Percentiles rank a stretch among this genome's conserved stretches.
phyloP scores from a whole-genome alignment of 2,888 invertebrate genomes.

The Physocephala rufipes region DNA sequence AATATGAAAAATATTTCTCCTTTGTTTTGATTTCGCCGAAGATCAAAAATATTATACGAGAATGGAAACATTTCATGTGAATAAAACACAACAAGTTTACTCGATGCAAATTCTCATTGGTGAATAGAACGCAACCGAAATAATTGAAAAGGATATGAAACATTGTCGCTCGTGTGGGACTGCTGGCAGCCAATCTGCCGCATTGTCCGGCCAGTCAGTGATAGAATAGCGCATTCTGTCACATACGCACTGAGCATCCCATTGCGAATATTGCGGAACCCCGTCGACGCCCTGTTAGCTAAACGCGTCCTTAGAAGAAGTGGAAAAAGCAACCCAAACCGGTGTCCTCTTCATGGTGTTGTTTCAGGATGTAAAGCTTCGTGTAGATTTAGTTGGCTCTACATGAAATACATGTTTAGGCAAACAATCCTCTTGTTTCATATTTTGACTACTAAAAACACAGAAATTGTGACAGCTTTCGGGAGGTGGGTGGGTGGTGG shows the following conservation, averaged over 20 bases:
- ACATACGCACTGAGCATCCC: too few relatives aligned
- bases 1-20: conserved; percentile 17
- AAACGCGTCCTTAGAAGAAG: neutral
- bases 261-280: neutral
- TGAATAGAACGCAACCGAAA: neutral
- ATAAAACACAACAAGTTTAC: conserved; percentile 4
- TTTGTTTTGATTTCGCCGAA: conserved; percentile 15
- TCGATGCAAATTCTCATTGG: conserved; percentile 23
- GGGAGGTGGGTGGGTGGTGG: neutral
- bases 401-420: too few relatives aligned
- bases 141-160: conserved; percentile 13
- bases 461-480: conserved; percentile 5
- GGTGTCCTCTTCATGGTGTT: too few relatives aligned
- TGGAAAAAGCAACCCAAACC: too few relatives aligned
- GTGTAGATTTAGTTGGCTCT: too few relatives aligned
- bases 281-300: conserved; percentile 12
- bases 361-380: too few relatives aligned
- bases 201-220: neutral
- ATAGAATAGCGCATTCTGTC: too few relatives aligned
- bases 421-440: too few relatives aligned
- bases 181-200: neutral
- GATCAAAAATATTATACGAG: neutral
- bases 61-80: neutral
- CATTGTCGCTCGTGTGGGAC: conserved; percentile 2
- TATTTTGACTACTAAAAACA: too few relatives aligned